These are phyloP conservation scores for Amphipoea oculea DNA, from an alignment of 2,888 invertebrate genomes.

Conservation along the genomic window DNA sequence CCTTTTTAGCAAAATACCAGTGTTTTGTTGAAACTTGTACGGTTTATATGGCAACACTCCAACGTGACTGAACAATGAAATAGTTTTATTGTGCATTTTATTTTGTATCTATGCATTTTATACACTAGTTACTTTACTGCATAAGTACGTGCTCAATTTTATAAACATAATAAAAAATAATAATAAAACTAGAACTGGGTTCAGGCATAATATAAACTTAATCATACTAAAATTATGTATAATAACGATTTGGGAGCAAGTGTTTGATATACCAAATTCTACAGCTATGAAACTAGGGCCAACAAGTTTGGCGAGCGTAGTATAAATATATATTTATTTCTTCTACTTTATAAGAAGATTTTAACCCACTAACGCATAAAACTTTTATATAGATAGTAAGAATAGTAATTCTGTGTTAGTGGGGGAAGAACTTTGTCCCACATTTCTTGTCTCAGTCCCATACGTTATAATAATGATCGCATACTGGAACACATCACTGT, in stretches of 20 bases:
- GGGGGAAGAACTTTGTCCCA: conserved; percentile 35
- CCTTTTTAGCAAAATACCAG: conserved; percentile 54
- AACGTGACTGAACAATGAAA: conserved; percentile 70
- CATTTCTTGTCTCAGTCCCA: conserved; percentile 37
- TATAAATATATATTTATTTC: conserved; percentile 54
- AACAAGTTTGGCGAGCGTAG: conserved; percentile 48
- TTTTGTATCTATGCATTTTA: conserved; percentile 73
- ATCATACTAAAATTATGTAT: conserved; percentile 56
- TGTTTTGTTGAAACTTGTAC: conserved; percentile 54
- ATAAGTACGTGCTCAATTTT: conserved; percentile 78
- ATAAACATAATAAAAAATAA: conserved; percentile 63
- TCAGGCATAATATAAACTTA: conserved; percentile 63
- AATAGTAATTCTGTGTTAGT: conserved; percentile 53
- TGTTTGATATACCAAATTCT: conserved; percentile 59
- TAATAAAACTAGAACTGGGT: conserved; percentile 49
- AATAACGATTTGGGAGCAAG: conserved; percentile 61
- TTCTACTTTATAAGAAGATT: conserved; percentile 32
- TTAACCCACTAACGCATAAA: conserved; percentile 43
- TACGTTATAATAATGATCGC: conserved; percentile 31
- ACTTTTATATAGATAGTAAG: conserved; percentile 6
- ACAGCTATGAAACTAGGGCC: conserved; percentile 47
- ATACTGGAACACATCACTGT: conserved; percentile 58
- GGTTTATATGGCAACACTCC: conserved; percentile 59
- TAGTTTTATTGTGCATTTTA: conserved; percentile 71
- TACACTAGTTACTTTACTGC: conserved; percentile 73